Percentiles rank a stretch among this genome's conserved stretches.
These are phyloP conservation scores for Geotrupes spiniger DNA, from an alignment of 2,888 invertebrate species.

Conservation along the genomic window DNA sequence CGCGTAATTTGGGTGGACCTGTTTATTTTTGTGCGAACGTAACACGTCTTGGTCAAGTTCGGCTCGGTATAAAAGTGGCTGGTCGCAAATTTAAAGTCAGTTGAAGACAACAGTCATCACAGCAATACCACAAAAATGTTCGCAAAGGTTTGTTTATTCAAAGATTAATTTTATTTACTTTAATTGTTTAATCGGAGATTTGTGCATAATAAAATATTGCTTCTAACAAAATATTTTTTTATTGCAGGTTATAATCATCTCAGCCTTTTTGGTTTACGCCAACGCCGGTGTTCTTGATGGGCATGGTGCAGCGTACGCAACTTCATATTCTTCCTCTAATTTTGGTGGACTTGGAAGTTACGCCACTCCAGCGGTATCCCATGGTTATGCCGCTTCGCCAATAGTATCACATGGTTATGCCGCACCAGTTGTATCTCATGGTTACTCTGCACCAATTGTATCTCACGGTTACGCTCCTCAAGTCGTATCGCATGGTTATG, in stretches of 20 bases:
- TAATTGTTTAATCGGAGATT: too few relatives aligned
- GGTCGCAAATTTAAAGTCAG: neutral
- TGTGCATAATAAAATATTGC: too few relatives aligned
- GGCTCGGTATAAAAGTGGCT: neutral
- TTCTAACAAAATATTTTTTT: too few relatives aligned
- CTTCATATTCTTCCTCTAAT: slow-evolving; percentile 1
- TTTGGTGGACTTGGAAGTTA: slow-evolving; percentile 1
- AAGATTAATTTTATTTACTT: neutral
- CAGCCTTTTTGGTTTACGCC: neutral
- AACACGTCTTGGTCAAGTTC: neutral
- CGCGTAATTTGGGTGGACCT: slow-evolving; percentile 1
- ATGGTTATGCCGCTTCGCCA: neutral
- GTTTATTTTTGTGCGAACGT: slow-evolving; percentile 4
- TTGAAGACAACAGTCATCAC: neutral
- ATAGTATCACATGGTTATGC: neutral
- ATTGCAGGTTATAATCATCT: neutral
- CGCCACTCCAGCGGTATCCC: slow-evolving; percentile 1
- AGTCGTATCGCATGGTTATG: neutral
- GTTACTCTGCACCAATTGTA: neutral
- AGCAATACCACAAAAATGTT: neutral
- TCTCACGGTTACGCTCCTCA: neutral
- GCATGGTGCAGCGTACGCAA: neutral
- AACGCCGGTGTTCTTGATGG: neutral
- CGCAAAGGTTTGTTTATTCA: slow-evolving; percentile 1
- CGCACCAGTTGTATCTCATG: neutral